phyloP scores from a whole-genome alignment of 2,888 invertebrate genomes.

The Esperia sulphurella region DNA sequence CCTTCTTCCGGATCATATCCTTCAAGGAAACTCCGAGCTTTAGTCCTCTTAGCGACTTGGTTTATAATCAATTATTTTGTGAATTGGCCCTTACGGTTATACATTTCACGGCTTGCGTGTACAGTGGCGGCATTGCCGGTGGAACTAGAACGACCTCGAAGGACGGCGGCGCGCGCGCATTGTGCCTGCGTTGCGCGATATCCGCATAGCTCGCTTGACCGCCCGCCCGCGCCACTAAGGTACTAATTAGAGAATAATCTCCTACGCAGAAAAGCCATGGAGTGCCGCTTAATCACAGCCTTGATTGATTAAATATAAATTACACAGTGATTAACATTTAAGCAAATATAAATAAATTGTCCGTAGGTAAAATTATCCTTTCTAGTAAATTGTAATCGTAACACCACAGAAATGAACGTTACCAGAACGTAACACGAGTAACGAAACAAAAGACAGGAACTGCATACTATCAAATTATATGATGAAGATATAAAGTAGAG shows the following conservation, averaged over 20 bases:
- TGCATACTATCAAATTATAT: not conserved
- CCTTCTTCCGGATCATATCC: no score
- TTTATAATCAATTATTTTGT: no score
- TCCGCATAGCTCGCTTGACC: constrained; percentile 65
- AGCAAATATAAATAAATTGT: not conserved
- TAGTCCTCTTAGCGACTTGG: no score
- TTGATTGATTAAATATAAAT: constrained; percentile 1
- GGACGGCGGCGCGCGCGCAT: constrained; percentile 42
- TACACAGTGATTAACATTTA: not conserved
- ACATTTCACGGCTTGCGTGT: not conserved
- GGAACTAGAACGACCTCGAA: constrained; percentile 65
- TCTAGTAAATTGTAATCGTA: not conserved
- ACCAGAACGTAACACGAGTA: no score
- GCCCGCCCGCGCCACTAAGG: constrained; percentile 17
- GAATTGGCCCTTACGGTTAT: no score
- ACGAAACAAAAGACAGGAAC: not conserved
- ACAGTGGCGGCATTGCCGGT: constrained; percentile 6
- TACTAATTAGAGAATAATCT: constrained; percentile 14
- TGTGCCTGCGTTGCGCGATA: constrained; percentile 55
- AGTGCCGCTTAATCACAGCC: not conserved
- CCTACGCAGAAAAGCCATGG: constrained; percentile 7
- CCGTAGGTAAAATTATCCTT: not conserved
- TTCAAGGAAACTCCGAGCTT: no score
- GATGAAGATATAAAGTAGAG: not conserved
- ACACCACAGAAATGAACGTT: no score